Evolutionary conservation across 1,140 invertebrate genomes (phyloP), one percentile per base, ranked within the genome.

Genomic region (Eueides isabella): DNA sequence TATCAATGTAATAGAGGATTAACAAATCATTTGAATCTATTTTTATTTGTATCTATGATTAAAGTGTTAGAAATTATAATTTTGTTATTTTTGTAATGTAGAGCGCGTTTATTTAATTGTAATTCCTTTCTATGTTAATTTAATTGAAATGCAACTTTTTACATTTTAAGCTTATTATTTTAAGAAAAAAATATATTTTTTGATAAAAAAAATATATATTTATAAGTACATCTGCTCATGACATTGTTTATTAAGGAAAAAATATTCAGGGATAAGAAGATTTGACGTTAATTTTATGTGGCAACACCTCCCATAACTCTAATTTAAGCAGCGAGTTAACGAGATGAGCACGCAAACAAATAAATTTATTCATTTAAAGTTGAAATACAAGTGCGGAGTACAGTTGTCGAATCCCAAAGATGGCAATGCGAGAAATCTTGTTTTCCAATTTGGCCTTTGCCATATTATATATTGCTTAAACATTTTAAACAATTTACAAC

Each of bases 341-440:
- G n/a, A 67, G 44, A 31, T 35, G 14, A 66, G 41, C 74, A 67
- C 41, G 71, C 74, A 62, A 68, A 72, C 69, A 81, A 81, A 80
- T 80, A 80, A 80, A 81, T 71, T 65, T 71, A 77, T 67, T 61
- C 66, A 78, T 69, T 55, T 65, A 66, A 38, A 76, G 63, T 80
- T 76, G 73, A 78, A 80, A 76, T 80, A 79, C 75, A 76, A 80
- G 74, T 65, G 72, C 66, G 61, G 72, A 75, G 63, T 70, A 74
- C 79, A 80, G 74, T 81, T 82, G 79, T 79, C 74, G 74, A 82
- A 75, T 77, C 64, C 82, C 80, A 77, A 87, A 88, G 68, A 86
- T 79, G 85, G 85, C 72, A 77, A 82, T 80, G 80, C 79, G 82
- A 80, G 82, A 85, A 85, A 86, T 87, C 86, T 81, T 66, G 83